Percentiles rank a stretch among this genome's conserved stretches.
Evolutionary conservation across 2,113 vertebrate genomes (phyloP).

Genomic region (Apus apus): DNA sequence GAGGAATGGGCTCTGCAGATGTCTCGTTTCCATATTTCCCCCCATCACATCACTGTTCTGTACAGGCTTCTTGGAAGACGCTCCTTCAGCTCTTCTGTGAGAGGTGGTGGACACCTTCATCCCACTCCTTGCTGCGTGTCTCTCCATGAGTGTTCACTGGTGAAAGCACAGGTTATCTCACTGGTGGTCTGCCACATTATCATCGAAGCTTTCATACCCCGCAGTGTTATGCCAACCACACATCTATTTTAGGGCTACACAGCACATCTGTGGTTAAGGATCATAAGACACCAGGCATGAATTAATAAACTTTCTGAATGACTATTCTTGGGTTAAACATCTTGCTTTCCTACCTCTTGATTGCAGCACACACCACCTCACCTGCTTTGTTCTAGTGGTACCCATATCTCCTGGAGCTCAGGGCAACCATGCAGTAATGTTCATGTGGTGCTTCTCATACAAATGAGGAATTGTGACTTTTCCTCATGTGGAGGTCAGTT

Average conservation of each 20-base stretch:
- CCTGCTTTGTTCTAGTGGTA: not conserved
- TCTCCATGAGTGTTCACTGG: fast-evolving
- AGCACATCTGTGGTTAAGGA: not conserved
- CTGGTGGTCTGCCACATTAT: not conserved
- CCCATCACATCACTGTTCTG: not conserved
- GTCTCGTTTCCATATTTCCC: not conserved
- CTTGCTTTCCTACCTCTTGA: not conserved
- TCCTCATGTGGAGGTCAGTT: not conserved
- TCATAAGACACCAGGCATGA: not conserved
- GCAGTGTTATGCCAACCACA: not conserved
- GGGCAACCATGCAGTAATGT: not conserved
- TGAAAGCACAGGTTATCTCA: not conserved
- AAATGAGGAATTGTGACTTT: not conserved
- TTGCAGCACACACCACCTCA: not conserved
- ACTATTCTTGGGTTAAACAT: not conserved
- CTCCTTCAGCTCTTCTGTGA: not conserved
- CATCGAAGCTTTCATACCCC: not conserved
- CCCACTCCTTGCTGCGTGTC: not conserved
- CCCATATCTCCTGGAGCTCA: not conserved
- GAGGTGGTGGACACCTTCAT: not conserved
- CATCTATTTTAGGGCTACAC: not conserved
- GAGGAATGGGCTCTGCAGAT: not conserved
- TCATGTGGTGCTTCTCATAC: not conserved
- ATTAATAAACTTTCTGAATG: not conserved
- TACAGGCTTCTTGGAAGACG: not conserved